These are phyloP conservation scores for Drosophila buzzatii DNA, from an alignment of 2,888 invertebrate species.

Conservation along the genomic window DNA sequence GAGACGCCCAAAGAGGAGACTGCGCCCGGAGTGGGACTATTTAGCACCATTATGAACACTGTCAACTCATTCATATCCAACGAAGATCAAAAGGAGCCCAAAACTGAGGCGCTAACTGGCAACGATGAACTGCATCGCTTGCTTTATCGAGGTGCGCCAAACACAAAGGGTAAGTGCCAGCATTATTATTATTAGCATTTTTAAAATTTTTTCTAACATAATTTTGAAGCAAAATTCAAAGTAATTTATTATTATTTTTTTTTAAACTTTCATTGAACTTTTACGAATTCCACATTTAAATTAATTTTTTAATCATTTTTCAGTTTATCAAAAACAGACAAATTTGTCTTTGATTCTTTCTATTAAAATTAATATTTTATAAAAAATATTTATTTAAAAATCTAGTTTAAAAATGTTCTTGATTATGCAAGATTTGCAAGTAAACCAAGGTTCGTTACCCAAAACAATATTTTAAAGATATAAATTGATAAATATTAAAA, in stretches of 20 bases:
- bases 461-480: too few relatives aligned
- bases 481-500: too few relatives aligned
- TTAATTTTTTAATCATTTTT: neutral
- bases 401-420: neutral
- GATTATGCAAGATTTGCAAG: neutral
- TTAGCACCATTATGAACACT: conserved; percentile 82
- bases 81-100: conserved; percentile 40
- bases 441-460: neutral
- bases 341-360: neutral
- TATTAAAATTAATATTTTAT: too few relatives aligned
- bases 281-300: neutral
- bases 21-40: conserved; percentile 71
- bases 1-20: conserved; percentile 54
- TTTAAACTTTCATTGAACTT: neutral
- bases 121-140: conserved; percentile 74
- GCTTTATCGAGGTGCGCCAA: conserved; percentile 61
- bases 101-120: conserved; percentile 17
- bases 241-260: neutral
- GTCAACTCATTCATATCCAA: conserved; percentile 79
- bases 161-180: conserved; percentile 16
- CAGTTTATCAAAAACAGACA: neutral
- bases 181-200: neutral
- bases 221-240: neutral
- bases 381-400: neutral
- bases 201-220: neutral